Evolutionary conservation across 2,888 invertebrate species (phyloP), one percentile per base, ranked within the genome.

Genomic region (Lithophane socia): DNA sequence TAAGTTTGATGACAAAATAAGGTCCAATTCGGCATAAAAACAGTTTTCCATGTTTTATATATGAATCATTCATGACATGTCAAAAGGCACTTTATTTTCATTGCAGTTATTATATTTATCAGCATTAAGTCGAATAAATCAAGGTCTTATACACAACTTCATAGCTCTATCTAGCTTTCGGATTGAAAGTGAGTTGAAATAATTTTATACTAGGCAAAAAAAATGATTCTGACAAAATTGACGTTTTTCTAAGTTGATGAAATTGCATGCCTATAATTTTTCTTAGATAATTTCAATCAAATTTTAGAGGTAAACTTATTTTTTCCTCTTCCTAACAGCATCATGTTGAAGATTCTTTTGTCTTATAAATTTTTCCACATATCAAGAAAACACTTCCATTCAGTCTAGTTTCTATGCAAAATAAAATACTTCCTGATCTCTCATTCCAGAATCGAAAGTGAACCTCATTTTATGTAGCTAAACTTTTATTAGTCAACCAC

Each of bases 381-480:
- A 64, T 37, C 42, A 84, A 82, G 54, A 58, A 77, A 74, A 73
- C 73, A 87, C 94, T 94, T 95, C 94, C 95, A 93, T 88, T 73
- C 82, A 87, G 92, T 93, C 92, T 93, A 92, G 77, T 82, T 60
- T 24, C n/a, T 52, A 67, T 49, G 92, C 85, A 82, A 80, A 86
- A 91, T 91, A 82, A 80, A 86, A 91, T 91, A 90, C 95, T 95
- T 95, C 95, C 96, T 91, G 92, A 94, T 94, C 92, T 94, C 93
- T 92, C 85, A 87, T 89, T 93, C 90, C 91, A 91, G 80, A 87
- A 88, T 90, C 85, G 37, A 87, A 87, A 86, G 80, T 85, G 89
- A 94, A 95, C 94, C 95, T 95, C 94, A 95, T 95, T 95, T 94
- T 94, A 81, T 84, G 88, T 91, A 92, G 91, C 77, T 76, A 84